phyloP scores from a whole-genome alignment of 2,113 vertebrate species.

The Athene cunicularia region DNA sequence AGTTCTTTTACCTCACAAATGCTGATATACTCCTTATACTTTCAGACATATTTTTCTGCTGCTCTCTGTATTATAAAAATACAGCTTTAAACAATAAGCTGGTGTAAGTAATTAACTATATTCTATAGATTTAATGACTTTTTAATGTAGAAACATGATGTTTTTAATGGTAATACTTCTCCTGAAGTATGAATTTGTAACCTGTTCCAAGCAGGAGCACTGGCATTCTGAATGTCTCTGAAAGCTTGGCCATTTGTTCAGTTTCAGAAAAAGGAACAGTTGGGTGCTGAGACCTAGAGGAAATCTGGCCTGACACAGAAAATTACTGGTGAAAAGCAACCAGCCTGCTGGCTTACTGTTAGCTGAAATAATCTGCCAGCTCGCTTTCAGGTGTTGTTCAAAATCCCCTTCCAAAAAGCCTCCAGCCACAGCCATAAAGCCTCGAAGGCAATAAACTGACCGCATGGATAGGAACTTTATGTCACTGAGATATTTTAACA shows the following conservation, averaged over 20 bases:
- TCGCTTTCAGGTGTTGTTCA: background rate
- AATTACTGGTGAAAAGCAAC: background rate
- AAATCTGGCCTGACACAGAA: slow-evolving; percentile 7
- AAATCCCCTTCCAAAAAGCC: slow-evolving; percentile 36
- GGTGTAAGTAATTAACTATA: background rate
- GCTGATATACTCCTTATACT: background rate
- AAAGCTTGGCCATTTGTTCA: background rate
- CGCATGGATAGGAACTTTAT: background rate
- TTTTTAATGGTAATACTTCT: background rate
- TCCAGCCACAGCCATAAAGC: background rate
- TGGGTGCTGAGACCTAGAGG: slow-evolving; percentile 23
- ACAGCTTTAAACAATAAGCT: background rate
- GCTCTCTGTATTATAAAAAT: background rate
- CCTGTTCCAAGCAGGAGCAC: background rate
- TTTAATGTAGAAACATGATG: background rate
- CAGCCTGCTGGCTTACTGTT: background rate
- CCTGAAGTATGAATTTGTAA: background rate
- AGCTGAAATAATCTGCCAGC: slow-evolving; percentile 15
- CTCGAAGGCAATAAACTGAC: background rate
- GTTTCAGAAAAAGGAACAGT: background rate
- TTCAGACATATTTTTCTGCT: background rate
- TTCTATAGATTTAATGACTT: background rate
- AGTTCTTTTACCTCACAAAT: background rate
- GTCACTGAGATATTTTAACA: background rate
- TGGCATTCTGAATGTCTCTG: background rate